Percentiles rank a stretch among this genome's conserved stretches.
These are phyloP conservation scores for Torymus tubicola DNA, from an alignment of 2,888 invertebrate species.

Conservation along the genomic window DNA sequence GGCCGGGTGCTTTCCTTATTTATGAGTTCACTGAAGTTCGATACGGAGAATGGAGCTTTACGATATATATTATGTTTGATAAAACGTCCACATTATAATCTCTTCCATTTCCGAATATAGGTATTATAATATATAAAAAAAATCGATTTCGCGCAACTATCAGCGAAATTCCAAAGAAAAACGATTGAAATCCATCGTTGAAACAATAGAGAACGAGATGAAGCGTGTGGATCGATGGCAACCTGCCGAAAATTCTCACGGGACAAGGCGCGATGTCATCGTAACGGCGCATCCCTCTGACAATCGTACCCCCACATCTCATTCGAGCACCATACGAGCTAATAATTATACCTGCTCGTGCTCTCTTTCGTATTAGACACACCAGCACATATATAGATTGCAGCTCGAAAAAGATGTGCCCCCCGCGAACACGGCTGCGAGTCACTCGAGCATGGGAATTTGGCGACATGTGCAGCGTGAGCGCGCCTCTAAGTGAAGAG, in stretches of 20 bases:
- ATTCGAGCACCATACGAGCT: slow-evolving; percentile 9
- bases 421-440: slow-evolving; percentile 45
- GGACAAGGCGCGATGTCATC: neutral
- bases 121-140: too few relatives aligned
- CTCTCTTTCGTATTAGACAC: neutral
- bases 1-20: slow-evolving; percentile 11
- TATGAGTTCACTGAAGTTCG: slow-evolving; percentile 5
- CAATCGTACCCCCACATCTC: neutral
- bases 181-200: too few relatives aligned
- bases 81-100: too few relatives aligned
- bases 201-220: too few relatives aligned
- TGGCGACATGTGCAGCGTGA: slow-evolving; percentile 48
- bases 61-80: too few relatives aligned
- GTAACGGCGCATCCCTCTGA: neutral
- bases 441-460: slow-evolving; percentile 50
- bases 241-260: slow-evolving; percentile 55
- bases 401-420: slow-evolving; percentile 45
- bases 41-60: too few relatives aligned
- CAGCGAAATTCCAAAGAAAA: too few relatives aligned
- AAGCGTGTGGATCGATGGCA: slow-evolving; percentile 12
- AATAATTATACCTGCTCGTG: slow-evolving; percentile 29
- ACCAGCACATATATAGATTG: neutral
- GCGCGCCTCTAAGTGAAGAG: neutral
- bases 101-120: too few relatives aligned
- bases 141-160: too few relatives aligned